Conservation (phyloP, 2,888 invertebrate species). For the Eupelmus urozonus region DNA sequence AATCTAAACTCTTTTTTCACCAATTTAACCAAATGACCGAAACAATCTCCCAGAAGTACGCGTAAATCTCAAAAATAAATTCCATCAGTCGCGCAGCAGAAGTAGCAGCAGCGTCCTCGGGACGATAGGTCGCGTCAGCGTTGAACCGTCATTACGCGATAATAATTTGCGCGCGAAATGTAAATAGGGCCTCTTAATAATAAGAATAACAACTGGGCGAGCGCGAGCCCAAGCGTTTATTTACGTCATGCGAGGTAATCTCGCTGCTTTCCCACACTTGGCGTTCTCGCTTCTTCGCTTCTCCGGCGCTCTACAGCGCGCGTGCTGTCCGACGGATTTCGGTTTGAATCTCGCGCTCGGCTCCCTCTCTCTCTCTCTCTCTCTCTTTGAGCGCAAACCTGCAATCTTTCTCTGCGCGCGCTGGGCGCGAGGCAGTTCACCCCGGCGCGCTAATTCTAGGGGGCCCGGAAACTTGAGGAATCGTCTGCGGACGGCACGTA, state of each 20-base stretch:
- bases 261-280: constrained; percentile 70
- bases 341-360: constrained; percentile 54
- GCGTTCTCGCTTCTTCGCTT: constrained; percentile 60
- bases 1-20: no score
- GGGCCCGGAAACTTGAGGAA: constrained; percentile 69
- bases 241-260: constrained; percentile 66
- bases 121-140: constrained; percentile 1
- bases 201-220: constrained; percentile 18
- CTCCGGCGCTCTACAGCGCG: constrained; percentile 32
- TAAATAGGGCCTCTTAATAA: constrained; percentile 52
- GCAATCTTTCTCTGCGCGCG: constrained; percentile 67
- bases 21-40: no score
- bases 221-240: constrained; percentile 50
- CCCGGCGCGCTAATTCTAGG: constrained; percentile 73
- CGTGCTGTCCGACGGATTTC: constrained; percentile 52
- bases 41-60: no score
- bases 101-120: no score
- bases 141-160: constrained; percentile 56
- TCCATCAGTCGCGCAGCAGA: no score
- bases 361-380: neutral
- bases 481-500: constrained; percentile 60
- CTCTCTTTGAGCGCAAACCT: constrained; percentile 62
- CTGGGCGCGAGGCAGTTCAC: constrained; percentile 42
- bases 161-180: constrained; percentile 50
- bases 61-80: no score